Conservation (phyloP, 2,888 invertebrate species). For the Lypha dubia region DNA sequence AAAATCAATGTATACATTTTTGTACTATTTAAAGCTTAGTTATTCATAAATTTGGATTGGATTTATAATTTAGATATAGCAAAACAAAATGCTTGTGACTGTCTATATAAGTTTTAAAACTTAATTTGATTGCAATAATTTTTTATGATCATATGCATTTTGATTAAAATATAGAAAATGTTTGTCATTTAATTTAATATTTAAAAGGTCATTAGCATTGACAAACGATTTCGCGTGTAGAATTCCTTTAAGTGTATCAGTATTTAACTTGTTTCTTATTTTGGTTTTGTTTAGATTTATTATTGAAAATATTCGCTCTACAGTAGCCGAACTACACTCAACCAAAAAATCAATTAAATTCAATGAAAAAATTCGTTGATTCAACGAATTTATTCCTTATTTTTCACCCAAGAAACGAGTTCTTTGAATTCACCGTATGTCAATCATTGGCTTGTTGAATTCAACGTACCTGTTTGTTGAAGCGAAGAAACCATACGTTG, state of each 20-base stretch:
- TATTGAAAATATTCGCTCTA: background rate
- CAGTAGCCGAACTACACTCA: no score
- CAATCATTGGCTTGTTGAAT: no score
- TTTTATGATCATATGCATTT: background rate
- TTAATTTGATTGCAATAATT: background rate
- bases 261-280: background rate
- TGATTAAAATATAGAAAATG: constrained; percentile 11
- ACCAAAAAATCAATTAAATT: no score
- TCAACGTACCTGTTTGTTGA: no score
- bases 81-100: no score
- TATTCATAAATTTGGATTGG: background rate
- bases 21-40: background rate
- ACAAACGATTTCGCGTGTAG: constrained; percentile 1
- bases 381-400: no score
- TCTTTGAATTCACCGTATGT: no score
- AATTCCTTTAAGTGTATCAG: background rate
- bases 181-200: constrained; percentile 2
- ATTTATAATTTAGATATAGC: background rate
- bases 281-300: background rate
- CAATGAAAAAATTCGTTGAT: no score
- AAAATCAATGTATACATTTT: background rate
- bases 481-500: no score
- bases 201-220: background rate
- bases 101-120: background rate
- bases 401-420: no score